Percentiles rank a stretch among this genome's conserved stretches.
These are phyloP conservation scores for Callopanchax toddi DNA, from an alignment of 2,113 vertebrate genomes.

Conservation along the genomic window DNA sequence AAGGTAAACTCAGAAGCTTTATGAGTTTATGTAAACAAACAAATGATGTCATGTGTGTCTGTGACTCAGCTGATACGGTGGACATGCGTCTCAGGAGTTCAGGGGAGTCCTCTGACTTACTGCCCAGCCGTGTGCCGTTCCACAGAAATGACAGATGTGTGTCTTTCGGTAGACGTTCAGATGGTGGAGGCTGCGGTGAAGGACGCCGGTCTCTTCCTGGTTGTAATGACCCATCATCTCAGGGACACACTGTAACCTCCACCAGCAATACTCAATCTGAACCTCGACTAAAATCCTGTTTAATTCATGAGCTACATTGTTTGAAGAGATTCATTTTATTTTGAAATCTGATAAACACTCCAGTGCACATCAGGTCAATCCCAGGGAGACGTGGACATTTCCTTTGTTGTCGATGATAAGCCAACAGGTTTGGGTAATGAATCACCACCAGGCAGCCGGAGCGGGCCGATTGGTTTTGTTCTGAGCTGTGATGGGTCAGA, in stretches of 20 bases:
- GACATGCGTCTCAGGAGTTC: background rate
- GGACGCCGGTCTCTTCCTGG: constrained; percentile 36
- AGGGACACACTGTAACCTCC: constrained; percentile 46
- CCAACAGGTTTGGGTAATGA: constrained; percentile 52
- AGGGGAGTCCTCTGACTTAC: background rate
- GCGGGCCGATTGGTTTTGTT: constrained; percentile 56
- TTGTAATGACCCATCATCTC: constrained; percentile 58
- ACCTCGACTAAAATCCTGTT: background rate
- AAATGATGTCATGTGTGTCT: too few relatives aligned
- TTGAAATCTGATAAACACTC: constrained; percentile 14
- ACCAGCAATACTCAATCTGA: background rate
- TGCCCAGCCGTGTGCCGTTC: background rate
- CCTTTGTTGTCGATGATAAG: constrained; percentile 53
- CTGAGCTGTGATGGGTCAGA: constrained; percentile 30
- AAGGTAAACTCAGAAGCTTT: too few relatives aligned
- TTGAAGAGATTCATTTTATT: background rate
- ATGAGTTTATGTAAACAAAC: too few relatives aligned
- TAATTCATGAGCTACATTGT: background rate
- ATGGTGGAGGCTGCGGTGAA: constrained; percentile 47
- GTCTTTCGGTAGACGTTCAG: constrained; percentile 5
- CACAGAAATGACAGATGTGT: constrained; percentile 1
- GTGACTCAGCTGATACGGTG: too few relatives aligned
- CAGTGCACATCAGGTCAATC: constrained; percentile 36
- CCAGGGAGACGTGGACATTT: constrained; percentile 35
- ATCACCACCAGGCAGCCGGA: constrained; percentile 36